These are phyloP conservation scores for Leptinotarsa tumamoca DNA, from an alignment of 2,888 invertebrate species.

Conservation along the genomic window DNA sequence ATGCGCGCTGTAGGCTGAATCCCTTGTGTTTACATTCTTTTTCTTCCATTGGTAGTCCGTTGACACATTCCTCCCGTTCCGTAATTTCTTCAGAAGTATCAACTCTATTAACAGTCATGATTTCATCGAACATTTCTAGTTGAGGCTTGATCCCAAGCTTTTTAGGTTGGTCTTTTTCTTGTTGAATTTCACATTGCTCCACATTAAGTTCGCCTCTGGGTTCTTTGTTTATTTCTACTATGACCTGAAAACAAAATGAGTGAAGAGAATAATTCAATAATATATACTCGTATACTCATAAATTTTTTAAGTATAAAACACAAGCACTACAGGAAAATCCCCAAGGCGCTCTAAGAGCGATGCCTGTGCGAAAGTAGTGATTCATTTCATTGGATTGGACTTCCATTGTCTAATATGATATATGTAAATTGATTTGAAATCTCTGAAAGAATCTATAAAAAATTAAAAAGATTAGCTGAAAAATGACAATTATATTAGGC, in stretches of 20 bases:
- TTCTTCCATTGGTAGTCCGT: conserved; percentile 37
- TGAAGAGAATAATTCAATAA: too few species aligned
- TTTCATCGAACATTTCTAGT: conserved; percentile 58
- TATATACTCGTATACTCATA: too few species aligned
- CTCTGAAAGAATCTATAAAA: too few species aligned
- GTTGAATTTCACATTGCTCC: background rate
- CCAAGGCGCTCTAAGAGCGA: too few species aligned
- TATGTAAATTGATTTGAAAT: too few species aligned
- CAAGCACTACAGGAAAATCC: too few species aligned
- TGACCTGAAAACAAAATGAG: conserved; percentile 50
- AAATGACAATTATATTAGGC: too few species aligned
- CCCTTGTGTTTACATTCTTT: conserved; percentile 57
- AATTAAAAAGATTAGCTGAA: too few species aligned
- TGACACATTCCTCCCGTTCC: conserved; percentile 34
- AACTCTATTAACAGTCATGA: conserved; percentile 54
- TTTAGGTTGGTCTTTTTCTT: conserved; percentile 22
- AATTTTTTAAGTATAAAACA: too few species aligned
- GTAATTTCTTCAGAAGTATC: conserved; percentile 43
- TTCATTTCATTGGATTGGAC: too few species aligned
- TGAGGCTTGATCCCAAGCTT: conserved; percentile 35
- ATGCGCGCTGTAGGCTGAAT: conserved; percentile 69
- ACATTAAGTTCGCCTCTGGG: conserved; percentile 29
- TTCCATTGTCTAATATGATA: too few species aligned
- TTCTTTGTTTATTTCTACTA: conserved; percentile 63
- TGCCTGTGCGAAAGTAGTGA: too few species aligned